Base-by-base conservation (phyloP, 2,888 invertebrate genomes). In the Lasioglossum zephyrum region DNA sequence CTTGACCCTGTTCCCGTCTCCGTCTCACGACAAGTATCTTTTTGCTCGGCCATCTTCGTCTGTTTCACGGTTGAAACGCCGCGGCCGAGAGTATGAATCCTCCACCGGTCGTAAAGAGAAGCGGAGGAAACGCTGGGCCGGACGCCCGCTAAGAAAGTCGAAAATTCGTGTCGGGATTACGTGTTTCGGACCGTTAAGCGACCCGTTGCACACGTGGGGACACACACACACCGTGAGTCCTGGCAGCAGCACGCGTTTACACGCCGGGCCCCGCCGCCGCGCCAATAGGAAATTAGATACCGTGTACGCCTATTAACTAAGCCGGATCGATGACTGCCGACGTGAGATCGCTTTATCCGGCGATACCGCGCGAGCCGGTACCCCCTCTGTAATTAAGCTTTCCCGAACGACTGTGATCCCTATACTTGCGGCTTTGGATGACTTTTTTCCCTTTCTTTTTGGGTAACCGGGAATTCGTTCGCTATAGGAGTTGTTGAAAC, bases 151-250 rank as follows among this genome's bases (percentile, higher is more conserved):
- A 82, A 78, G 88, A 88, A 83, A 87, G 77, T 87, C 85, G 87
- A 88, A 88, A 88, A 88, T 85, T 88, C 77, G 85, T 87, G 87
- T 80, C 79, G 83, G 78, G 83, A 80, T 80, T 80, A 78, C 79
- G 84, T 63, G 79, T 70, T 81, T 76, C 76, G 79, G 31, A 77
- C 81, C 84, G 84, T 81, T 82, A 81, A 81, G 79, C 81, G 81
- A 74, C 77, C 77, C 79, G 31, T 22, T 31, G 79, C 85, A 49
- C 69, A 69, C 86, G 82, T 80, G 57, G 82, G 76, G 31, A 60
- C 60, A 26, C 26, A 49, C 53, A 53, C 53, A 53, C 82, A 39
- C 13, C 5, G 60, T 78, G 16, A 36, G 36, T 13, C 9, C 1
- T 22, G 9, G 53, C 53, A 53, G 66, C 63, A 49, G 78, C 77